Evolutionary conservation across 2,797 vertebrate genomes (phyloP), one percentile per base, ranked within the genome.

Genomic region (Tragopan temminckii): DNA sequence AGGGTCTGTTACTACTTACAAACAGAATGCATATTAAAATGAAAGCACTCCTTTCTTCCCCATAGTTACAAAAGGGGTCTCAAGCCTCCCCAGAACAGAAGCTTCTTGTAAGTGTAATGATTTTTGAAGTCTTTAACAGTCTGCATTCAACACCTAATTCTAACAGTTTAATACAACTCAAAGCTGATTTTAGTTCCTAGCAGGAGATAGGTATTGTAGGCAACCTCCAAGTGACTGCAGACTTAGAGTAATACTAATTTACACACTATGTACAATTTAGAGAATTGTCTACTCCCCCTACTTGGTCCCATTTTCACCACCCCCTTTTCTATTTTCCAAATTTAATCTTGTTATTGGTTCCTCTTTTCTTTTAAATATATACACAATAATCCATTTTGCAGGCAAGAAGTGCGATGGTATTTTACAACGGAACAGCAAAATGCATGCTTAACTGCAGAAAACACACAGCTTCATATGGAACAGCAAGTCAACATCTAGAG

Each of bases 11-110:
- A 98, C 98, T 98, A 98, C 98, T 98, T 98, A 98, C 98, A 99
- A 98, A 98, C 98, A 98, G 97, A 98, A 99, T 98, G 98, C 98
- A 98, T 98, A 98, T 97, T 98, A 98, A 98, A 98, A 98, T 98
- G 98, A 98, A 98, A 98, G 96, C 98, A 97, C 98, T 98, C 97
- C 90, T 98, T 96, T 98, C 97, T 96, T 98, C 95, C 95, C 94
- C 95, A 96, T 80, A 97, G 96, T 98, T 98, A 97, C 98, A 98
- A 97, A 97, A 98, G 97, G 97, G 97, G 96, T 97, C 97, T 96
- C 95, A 57, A 97, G 97, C 95, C 95, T 97, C 97, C 97, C 98
- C 97, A 97, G 95, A 98, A 98, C 96, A 97, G 97, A 97, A 97
- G 97, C 98, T 98, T 97, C 95, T 96, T 96, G 96, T 95, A 97